These are phyloP conservation scores for Tylochromis polylepis DNA, from an alignment of 2,113 vertebrate species.

Conservation along the genomic window DNA sequence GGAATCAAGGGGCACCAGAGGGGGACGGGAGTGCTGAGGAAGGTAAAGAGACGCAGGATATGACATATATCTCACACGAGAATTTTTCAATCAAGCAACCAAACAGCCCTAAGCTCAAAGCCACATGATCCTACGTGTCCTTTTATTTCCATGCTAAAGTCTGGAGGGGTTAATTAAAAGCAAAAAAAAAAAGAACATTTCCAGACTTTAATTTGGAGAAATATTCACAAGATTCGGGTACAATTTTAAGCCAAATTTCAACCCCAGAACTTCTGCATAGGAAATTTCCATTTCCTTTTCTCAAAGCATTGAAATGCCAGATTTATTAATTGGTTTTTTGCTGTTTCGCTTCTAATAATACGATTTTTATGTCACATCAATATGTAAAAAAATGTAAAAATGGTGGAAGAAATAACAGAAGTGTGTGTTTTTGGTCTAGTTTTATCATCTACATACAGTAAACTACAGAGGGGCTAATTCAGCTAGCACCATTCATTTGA, in stretches of 20 bases:
- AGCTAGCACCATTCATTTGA: neutral
- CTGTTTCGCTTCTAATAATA: neutral
- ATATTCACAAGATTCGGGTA: neutral
- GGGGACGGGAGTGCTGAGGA: neutral
- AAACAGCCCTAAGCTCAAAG: neutral
- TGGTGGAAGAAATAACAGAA: neutral
- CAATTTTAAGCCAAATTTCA: neutral
- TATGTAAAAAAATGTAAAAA: neutral
- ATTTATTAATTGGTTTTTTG: accelerated
- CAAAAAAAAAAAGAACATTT: accelerated
- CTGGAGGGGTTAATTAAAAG: neutral
- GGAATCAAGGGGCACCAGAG: conserved; percentile 23
- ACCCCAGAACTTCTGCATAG: neutral
- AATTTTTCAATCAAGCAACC: neutral
- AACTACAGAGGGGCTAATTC: neutral
- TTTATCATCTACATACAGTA: neutral
- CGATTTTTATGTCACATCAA: neutral
- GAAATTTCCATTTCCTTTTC: neutral
- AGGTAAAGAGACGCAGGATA: neutral
- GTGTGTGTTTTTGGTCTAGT: neutral
- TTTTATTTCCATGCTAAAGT: accelerated
- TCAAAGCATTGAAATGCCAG: accelerated
- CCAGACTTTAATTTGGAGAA: accelerated
- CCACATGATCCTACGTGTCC: neutral
- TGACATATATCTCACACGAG: neutral